Percentiles rank a stretch among this genome's conserved stretches.
These are phyloP conservation scores for Anthophora plumipes DNA, from an alignment of 2,888 invertebrate genomes.

Conservation along the genomic window DNA sequence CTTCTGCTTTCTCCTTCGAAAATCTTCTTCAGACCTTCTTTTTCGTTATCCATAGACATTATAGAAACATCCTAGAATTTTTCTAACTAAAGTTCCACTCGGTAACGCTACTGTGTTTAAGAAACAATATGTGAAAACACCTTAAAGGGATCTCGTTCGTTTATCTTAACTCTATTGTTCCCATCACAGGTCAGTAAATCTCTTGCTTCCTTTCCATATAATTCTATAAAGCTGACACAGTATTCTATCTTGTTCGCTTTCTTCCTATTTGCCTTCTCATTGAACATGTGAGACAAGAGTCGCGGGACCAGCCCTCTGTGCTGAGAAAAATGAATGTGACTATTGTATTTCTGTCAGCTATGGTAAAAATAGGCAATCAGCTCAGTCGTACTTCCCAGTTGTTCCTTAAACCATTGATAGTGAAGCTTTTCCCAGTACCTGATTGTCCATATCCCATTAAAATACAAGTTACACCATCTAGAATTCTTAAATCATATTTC, in stretches of 20 bases:
- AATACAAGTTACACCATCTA: slow-evolving; percentile 80
- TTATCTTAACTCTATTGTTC: slow-evolving; percentile 63
- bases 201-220: slow-evolving; percentile 76
- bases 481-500: slow-evolving; percentile 72
- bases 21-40: slow-evolving; percentile 78
- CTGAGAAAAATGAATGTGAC: slow-evolving; percentile 77
- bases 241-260: slow-evolving; percentile 79
- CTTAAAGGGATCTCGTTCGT: slow-evolving; percentile 70
- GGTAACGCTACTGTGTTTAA: not conserved
- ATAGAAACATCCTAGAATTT: slow-evolving; percentile 71
- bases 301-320: slow-evolving; percentile 84
- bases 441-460: slow-evolving; percentile 84
- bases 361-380: not conserved
- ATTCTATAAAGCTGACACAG: slow-evolving; percentile 83
- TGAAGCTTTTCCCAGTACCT: slow-evolving; percentile 80
- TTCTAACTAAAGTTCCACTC: not conserved
- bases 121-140: slow-evolving; percentile 42
- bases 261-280: slow-evolving; percentile 73
- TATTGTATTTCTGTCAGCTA: slow-evolving; percentile 5
- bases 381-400: slow-evolving; percentile 70
- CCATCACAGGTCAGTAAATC: slow-evolving; percentile 80
- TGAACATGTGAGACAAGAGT: slow-evolving; percentile 80
- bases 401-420: slow-evolving; percentile 66
- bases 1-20: slow-evolving; percentile 84
- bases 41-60: slow-evolving; percentile 74